Evolutionary conservation across 2,113 vertebrate genomes (phyloP).

Genomic region (Oreochromis tanganicae): DNA sequence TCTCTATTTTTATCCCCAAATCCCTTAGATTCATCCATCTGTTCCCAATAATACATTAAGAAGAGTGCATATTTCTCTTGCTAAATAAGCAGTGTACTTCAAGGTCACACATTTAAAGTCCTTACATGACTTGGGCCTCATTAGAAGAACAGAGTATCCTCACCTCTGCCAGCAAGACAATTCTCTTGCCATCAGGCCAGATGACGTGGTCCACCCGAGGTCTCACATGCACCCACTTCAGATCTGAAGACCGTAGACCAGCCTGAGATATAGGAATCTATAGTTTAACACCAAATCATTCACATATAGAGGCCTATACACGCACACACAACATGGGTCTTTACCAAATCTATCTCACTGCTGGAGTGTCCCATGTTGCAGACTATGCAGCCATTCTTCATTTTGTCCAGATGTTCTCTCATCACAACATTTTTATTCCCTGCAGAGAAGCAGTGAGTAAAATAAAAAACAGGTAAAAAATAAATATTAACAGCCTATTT

Average conservation of each 20-base stretch:
- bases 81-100: neutral
- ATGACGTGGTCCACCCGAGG: conserved; percentile 92
- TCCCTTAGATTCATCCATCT: neutral
- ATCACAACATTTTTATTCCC: conserved; percentile 91
- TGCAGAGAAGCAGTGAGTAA: conserved; percentile 30
- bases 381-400: conserved; percentile 92
- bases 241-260: conserved; percentile 82
- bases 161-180: conserved; percentile 91
- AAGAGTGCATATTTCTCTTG: fast-evolving
- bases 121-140: neutral
- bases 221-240: conserved; percentile 88
- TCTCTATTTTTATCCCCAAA: neutral
- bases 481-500: neutral
- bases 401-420: conserved; percentile 84
- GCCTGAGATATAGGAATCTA: conserved; percentile 63
- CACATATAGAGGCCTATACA: neutral
- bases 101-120: neutral
- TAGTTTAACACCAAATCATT: neutral
- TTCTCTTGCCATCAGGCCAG: conserved; percentile 92
- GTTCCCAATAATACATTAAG: neutral
- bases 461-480: neutral
- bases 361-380: conserved; percentile 98
- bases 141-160: neutral
- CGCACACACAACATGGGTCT: neutral
- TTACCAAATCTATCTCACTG: conserved; percentile 92